Evolutionary conservation across 1,140 invertebrate genomes (phyloP), one percentile per base, ranked within the genome.

Genomic region (Brachionus plicatilis): DNA sequence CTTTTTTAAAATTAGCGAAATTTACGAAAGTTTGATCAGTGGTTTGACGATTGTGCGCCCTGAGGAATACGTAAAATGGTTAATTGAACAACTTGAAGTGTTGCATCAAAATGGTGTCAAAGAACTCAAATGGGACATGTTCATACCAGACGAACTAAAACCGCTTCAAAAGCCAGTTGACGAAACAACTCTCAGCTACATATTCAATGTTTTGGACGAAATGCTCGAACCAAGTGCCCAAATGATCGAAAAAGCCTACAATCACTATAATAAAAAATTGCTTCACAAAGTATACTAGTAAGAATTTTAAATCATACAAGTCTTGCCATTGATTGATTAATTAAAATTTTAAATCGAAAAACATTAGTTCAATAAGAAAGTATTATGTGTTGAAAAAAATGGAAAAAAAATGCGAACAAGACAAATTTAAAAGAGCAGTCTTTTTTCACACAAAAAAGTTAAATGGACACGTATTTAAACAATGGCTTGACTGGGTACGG

Each of bases 261-360:
- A 78, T 29, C 87, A 88, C 83, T 89, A 88, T 84, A 89, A 89
- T 84, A 85, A 45, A n/a, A 86, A 86, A 82, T 85, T 89, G n/a
- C 85, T 87, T 45, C 86, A 79, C 41, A 86, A 87, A 86, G 87
- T 87, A 41, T 88, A 87, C 60, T 87, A 86, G 88, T 89, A 85
- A 86, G 86, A 53, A 37, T 37, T 60, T 60, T 24, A 24, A 7
- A 37, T 29, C 27, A 37, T 37, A 0, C 6, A 6, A 37, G 33
- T 37, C 3, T 33, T 50, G 12, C 3, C 66, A 20, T 85, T 17
- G 60, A 5, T 85, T 17, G 60, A 12, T 53, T 33, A 80, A 70
- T 8, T 14, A 60, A 20, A 83, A 43, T n/a, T 29, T 60, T 14
- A 37, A 24, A 45, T 27, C 8, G 12, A 82, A 29, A 82, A 47